These are phyloP conservation scores for chimpanzee (Pan troglodytes) DNA, from an alignment of 2,113 vertebrate genomes.

Conservation along the genomic window NHGRI_mPanTro3-v2.1_pri NC_072419.2:15302001-15302500, in stretches of 20 bases:
- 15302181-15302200: background rate
- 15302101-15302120: background rate
- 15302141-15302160: background rate
- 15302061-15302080: background rate
- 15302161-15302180: background rate
- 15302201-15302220: background rate
- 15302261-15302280: background rate
- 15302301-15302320: conserved; percentile 92
- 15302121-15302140: background rate
- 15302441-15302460: background rate
- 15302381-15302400: conserved; percentile 90
- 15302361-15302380: conserved; percentile 93
- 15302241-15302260: background rate
- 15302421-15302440: conserved; percentile 92
- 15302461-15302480: rapidly evolving
- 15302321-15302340: conserved; percentile 90
- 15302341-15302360: conserved; percentile 88
- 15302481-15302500: too few relatives aligned
- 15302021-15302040: background rate
- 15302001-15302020: background rate
- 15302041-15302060: background rate
- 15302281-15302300: conserved; percentile 48
- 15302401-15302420: conserved; percentile 88
- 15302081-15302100: background rate
- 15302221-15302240: background rate